These are phyloP conservation scores for Drosophila subsilvestris DNA, from an alignment of 2,888 invertebrate species.

Conservation along the genomic window DNA sequence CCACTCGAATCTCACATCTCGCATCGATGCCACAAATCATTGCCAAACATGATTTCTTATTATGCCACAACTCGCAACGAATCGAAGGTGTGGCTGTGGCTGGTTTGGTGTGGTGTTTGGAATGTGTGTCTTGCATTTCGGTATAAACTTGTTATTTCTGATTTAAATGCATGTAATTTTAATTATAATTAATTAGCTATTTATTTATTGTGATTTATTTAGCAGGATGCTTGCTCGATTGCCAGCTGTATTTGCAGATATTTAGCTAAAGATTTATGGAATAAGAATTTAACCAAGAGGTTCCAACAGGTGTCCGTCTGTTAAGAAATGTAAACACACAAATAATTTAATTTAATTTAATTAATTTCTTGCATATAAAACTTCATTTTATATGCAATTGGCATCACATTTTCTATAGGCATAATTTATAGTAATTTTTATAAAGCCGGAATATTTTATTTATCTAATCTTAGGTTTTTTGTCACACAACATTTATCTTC, in stretches of 20 bases:
- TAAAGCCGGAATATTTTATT: too few species aligned
- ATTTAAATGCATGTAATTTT: conserved; percentile 46
- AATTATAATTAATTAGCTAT: conserved; percentile 43
- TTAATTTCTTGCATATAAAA: too few species aligned
- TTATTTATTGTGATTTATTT: conserved; percentile 35
- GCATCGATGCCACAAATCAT: conserved; percentile 71
- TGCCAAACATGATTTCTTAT: conserved; percentile 71
- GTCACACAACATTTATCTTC: too few species aligned
- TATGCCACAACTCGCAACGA: conserved; percentile 18
- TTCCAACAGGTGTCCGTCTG: not conserved
- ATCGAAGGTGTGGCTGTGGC: conserved; percentile 36
- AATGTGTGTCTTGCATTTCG: conserved; percentile 42
- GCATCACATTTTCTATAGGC: too few species aligned
- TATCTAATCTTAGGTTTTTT: too few species aligned
- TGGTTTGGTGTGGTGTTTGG: conserved; percentile 5
- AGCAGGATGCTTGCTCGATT: not conserved
- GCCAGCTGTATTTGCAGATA: not conserved
- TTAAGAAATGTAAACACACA: too few species aligned
- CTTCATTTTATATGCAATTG: too few species aligned
- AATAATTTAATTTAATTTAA: too few species aligned
- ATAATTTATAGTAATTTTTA: too few species aligned
- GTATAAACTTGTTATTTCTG: conserved; percentile 23
- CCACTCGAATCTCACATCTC: not conserved
- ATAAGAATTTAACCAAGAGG: not conserved
- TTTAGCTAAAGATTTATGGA: not conserved